A percentile compares a stretch with the other conserved stretches of the same genome.
Conservation (phyloP, 2,797 vertebrate genomes). For the Cynopterus sphinx region DNA sequence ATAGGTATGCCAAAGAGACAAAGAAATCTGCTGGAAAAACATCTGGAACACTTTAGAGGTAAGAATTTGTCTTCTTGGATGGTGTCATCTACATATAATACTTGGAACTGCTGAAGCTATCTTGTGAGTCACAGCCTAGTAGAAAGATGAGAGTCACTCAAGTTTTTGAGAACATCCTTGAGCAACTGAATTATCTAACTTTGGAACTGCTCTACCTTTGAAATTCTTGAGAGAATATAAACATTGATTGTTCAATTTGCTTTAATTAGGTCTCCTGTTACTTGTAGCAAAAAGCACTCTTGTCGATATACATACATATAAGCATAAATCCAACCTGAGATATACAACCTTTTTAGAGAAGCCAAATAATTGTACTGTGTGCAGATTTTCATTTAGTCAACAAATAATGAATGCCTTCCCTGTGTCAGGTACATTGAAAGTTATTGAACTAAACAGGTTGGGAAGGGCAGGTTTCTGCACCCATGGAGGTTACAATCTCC, state of each 20-base stretch:
- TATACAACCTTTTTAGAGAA: not conserved
- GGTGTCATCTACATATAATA: not conserved
- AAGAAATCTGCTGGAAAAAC: not conserved
- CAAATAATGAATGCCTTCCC: not conserved
- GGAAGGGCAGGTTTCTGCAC: not conserved
- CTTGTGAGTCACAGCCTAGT: not conserved
- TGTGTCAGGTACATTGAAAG: not conserved
- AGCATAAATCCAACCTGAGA: not conserved
- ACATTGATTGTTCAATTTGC: not conserved
- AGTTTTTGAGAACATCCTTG: not conserved
- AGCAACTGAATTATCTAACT: not conserved
- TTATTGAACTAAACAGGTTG: not conserved
- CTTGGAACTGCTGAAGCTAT: not conserved
- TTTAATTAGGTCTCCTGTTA: slow-evolving; percentile 6
- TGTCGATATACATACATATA: not conserved
- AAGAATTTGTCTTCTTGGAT: not conserved
- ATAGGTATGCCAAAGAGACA: not conserved
- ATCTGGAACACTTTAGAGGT: not conserved
- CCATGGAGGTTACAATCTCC: not conserved
- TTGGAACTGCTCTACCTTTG: not conserved
- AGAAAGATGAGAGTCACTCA: not conserved
- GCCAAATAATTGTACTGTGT: not conserved
- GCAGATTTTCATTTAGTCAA: slow-evolving; percentile 9
- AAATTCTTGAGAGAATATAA: not conserved
- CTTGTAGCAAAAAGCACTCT: not conserved